A percentile compares a stretch with the other conserved stretches of the same genome.
These are phyloP conservation scores for Caenorhabditis angaria DNA, from an alignment of 2,888 invertebrate species.

Conservation along the genomic window DNA sequence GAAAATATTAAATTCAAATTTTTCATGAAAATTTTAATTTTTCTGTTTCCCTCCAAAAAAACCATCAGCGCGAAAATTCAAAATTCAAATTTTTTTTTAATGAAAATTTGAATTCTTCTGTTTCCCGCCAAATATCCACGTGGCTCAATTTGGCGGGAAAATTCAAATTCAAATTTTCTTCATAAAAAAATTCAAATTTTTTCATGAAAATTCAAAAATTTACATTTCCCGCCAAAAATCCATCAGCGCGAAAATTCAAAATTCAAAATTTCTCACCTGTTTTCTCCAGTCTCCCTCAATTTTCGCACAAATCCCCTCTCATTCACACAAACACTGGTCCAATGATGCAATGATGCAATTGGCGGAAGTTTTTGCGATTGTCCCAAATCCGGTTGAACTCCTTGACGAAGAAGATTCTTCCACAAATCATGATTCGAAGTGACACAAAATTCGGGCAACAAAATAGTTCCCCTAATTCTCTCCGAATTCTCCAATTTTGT, in stretches of 20 bases:
- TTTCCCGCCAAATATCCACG: too few relatives aligned
- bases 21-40: too few relatives aligned
- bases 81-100: too few relatives aligned
- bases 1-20: too few relatives aligned
- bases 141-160: too few relatives aligned
- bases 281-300: neutral
- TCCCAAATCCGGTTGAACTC: constrained; percentile 36
- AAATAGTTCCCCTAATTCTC: constrained; percentile 10
- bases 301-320: neutral
- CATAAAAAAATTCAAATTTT: neutral
- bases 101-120: too few relatives aligned
- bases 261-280: neutral
- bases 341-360: constrained; percentile 34
- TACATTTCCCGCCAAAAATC: neutral
- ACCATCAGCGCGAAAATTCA: too few relatives aligned
- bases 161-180: neutral
- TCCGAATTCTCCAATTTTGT: neutral
- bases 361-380: constrained; percentile 28
- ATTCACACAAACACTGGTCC: constrained; percentile 18
- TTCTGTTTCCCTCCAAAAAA: too few relatives aligned
- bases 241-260: neutral
- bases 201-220: neutral
- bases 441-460: constrained; percentile 22
- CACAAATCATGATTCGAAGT: constrained; percentile 28
- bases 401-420: constrained; percentile 34